Conservation (phyloP, 2,888 invertebrate genomes). For the Lepidocyrtinus sp. region DNA sequence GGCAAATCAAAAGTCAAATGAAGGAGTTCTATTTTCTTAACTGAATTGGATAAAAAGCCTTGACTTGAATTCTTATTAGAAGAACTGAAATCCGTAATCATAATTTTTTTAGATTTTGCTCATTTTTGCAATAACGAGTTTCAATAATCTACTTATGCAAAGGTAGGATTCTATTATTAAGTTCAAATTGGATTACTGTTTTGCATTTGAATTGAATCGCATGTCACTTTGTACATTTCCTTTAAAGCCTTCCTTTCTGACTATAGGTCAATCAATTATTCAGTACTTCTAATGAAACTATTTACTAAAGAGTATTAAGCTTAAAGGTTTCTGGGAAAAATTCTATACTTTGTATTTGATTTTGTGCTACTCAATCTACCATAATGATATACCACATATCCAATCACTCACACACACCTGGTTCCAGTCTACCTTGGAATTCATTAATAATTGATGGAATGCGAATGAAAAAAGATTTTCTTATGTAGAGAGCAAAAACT, state of each 20-base stretch:
- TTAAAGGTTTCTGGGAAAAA: not conserved
- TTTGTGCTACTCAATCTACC: too few relatives aligned
- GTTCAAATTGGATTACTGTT: not conserved
- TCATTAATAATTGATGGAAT: constrained; percentile 8
- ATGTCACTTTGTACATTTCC: not conserved
- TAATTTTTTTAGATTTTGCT: not conserved
- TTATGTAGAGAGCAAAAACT: constrained; percentile 26
- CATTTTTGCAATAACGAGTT: constrained; percentile 8
- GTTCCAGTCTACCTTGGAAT: constrained; percentile 26
- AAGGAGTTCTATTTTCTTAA: not conserved
- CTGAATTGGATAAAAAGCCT: not conserved
- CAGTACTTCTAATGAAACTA: constrained; percentile 57
- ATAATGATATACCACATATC: too few relatives aligned
- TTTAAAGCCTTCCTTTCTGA: not conserved
- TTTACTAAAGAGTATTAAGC: constrained; percentile 58
- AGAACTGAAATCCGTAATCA: not conserved
- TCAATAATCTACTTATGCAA: not conserved
- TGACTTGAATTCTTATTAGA: not conserved
- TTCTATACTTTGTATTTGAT: too few relatives aligned
- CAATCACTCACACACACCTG: too few relatives aligned
- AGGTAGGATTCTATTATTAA: not conserved
- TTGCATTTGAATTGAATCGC: too few relatives aligned
- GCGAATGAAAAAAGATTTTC: constrained; percentile 33
- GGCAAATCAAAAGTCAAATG: not conserved
- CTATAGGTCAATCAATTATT: constrained; percentile 37